These are phyloP conservation scores for Brachionus sp. DNA, from an alignment of 1,140 invertebrate genomes.

Conservation along the genomic window DNA sequence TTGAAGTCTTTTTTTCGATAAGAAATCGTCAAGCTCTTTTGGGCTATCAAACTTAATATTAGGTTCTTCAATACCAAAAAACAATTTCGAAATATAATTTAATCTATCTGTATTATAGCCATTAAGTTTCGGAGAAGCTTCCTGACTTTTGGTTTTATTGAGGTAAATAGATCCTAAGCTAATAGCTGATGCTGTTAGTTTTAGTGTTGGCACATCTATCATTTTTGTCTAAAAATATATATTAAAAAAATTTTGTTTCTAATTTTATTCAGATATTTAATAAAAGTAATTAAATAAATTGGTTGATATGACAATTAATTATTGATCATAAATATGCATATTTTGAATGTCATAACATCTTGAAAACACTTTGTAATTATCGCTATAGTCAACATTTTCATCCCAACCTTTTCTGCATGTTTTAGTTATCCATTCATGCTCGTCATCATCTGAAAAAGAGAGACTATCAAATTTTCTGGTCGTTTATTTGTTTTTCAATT, in stretches of 20 bases:
- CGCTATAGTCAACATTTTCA: constrained; percentile 56
- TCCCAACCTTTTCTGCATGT: constrained; percentile 60
- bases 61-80: not conserved
- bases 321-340: constrained; percentile 38
- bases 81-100: not conserved
- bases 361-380: constrained; percentile 45
- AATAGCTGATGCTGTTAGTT: not conserved
- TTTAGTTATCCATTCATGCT: constrained; percentile 59
- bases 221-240: not conserved
- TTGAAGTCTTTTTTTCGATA: not conserved
- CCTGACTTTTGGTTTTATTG: not conserved
- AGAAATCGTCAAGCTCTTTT: not conserved
- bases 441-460: constrained; percentile 57
- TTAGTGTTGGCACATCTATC: not conserved
- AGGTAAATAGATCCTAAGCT: not conserved
- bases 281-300: constrained; percentile 3
- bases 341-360: constrained; percentile 42
- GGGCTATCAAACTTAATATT: not conserved
- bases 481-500: no score
- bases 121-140: not conserved
- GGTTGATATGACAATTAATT: constrained; percentile 30
- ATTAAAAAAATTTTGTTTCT: not conserved
- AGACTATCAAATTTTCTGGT: not conserved
- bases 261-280: constrained; percentile 5
- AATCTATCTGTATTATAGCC: not conserved